Evolutionary conservation across 2,888 invertebrate species (phyloP).

Genomic region (Euplexia lucipara): DNA sequence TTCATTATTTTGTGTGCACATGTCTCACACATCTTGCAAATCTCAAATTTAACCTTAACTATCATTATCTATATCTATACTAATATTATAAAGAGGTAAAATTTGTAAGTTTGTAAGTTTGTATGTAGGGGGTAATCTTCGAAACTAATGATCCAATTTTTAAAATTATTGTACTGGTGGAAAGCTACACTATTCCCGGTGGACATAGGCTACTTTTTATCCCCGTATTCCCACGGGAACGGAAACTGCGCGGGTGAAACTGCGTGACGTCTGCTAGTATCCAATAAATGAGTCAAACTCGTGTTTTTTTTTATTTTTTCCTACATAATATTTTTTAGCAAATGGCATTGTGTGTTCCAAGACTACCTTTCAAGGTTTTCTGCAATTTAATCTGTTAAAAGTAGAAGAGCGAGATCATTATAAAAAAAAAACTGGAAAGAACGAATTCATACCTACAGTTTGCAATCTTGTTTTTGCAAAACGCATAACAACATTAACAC

Average conservation of each 20-base stretch:
- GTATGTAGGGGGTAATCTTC: too few species aligned
- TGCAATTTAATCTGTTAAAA: conserved; percentile 7
- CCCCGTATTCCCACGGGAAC: too few species aligned
- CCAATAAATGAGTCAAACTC: background rate
- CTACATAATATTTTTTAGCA: background rate
- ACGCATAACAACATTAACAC: background rate
- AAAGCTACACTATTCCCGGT: too few species aligned
- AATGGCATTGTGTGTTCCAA: background rate
- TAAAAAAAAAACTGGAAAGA: background rate
- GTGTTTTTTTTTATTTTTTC: background rate
- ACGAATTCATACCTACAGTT: background rate
- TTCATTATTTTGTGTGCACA: background rate
- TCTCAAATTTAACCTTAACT: conserved; percentile 10
- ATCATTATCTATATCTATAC: background rate
- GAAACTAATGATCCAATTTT: too few species aligned
- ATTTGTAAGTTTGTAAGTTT: too few species aligned
- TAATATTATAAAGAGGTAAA: too few species aligned
- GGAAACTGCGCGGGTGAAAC: too few species aligned
- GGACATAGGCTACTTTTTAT: too few species aligned
- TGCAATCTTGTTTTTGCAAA: background rate
- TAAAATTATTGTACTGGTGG: too few species aligned
- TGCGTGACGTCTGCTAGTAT: too few species aligned
- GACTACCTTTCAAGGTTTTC: conserved; percentile 32
- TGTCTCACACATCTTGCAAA: conserved; percentile 5
- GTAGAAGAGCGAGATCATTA: conserved; percentile 2